Base-by-base conservation (phyloP, 2,888 invertebrate species). In the Amphipyra tragopoginis region DNA sequence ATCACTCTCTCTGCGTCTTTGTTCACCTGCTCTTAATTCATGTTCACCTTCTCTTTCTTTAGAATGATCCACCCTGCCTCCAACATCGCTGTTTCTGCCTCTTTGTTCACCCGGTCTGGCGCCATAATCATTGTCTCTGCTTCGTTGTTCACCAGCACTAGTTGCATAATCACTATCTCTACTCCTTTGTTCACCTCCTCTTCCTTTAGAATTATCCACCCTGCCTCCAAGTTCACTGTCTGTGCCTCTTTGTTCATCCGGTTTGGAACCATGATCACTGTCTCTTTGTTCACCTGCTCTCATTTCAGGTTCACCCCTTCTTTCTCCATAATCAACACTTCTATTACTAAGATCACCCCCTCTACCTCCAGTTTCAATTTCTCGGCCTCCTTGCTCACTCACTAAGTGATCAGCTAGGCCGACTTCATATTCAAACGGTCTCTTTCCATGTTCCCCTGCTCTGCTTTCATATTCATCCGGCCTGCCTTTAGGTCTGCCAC, bases 261-360 rank as follows among this genome's bases (percentile, higher is more conserved):
- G 6, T 42, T 14, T 42, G 21, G 29, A 3, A 10, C 14, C 4
- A 33, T 1, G 29, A 1, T 42, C 29, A 29, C 2, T 14, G 10
- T 11, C 40, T 40, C 14, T 40, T n/a, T n/a, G 53, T 11, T 15
- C 33, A 54, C 36, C 21, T 2, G 38, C 14, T 49, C 43, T 43
- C 2, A 21, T 14, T 43, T 29, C 50, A 8, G 21, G 72, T n/a
- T 15, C 33, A 51, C 21, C 10, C 4, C 21, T 21, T 21, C 34
- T 65, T 4, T 7, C n/a, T 57, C 45, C 44, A 29, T 21, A 38
- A 26, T 72, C 50, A 33, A 47, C 50, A 2, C 15, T 21, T 57
- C 29, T 64, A 9, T 7, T 36, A 14, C 43, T 39, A 8, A 14
- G 53, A n/a, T 15, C 33, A 54, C 36, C 21, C 2, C 39, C 14